Conservation (phyloP, 1,140 invertebrate species). For the Meteorus sp. region DNA sequence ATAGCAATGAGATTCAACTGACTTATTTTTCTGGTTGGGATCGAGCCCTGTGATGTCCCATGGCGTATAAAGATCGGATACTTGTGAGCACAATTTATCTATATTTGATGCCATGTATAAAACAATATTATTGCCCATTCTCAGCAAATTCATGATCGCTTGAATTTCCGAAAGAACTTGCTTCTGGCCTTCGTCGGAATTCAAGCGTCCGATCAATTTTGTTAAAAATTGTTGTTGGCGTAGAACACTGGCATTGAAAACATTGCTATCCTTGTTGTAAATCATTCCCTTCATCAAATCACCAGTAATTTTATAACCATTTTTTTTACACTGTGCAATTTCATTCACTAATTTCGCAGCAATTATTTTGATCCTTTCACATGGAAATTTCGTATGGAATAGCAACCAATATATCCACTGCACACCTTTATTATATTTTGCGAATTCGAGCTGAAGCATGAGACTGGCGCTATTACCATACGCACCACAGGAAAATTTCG, state of each 20-base stretch:
- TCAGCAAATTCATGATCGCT: conserved; percentile 64
- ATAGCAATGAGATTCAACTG: not conserved
- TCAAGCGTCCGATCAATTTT: conserved; percentile 65
- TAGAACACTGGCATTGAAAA: conserved; percentile 69
- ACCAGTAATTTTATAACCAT: conserved; percentile 63
- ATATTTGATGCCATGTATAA: conserved; percentile 76
- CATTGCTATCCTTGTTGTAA: conserved; percentile 73
- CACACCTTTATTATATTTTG: conserved; percentile 75
- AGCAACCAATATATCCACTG: conserved; percentile 78
- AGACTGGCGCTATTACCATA: conserved; percentile 65
- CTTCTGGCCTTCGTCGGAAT: conserved; percentile 58
- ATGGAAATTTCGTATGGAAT: conserved; percentile 70
- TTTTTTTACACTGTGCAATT: conserved; percentile 70
- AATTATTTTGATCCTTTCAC: conserved; percentile 75
- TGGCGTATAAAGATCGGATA: conserved; percentile 56
- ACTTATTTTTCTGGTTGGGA: conserved; percentile 47
- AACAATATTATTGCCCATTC: conserved; percentile 63
- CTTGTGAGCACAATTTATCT: conserved; percentile 58
- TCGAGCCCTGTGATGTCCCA: conserved; percentile 57
- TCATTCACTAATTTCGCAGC: conserved; percentile 77
- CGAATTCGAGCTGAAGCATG: conserved; percentile 71
- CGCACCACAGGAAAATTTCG: conserved; percentile 65
- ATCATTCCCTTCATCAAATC: conserved; percentile 67
- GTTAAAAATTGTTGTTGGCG: conserved; percentile 78
- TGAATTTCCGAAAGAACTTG: conserved; percentile 67